These are phyloP conservation scores for Melanocharis versteri DNA, from an alignment of 2,113 vertebrate species.

Conservation along the genomic window DNA sequence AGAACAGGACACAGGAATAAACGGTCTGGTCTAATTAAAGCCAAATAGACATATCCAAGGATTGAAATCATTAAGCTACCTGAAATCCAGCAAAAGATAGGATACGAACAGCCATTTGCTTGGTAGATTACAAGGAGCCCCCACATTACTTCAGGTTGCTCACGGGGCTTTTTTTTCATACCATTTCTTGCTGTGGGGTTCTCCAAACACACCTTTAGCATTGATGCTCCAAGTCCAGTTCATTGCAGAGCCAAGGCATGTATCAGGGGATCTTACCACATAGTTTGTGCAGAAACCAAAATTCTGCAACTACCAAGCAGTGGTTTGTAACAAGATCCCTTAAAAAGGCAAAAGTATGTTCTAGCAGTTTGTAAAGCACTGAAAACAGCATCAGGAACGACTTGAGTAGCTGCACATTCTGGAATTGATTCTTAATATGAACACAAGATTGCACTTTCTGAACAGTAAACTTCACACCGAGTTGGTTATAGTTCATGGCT, in stretches of 20 bases:
- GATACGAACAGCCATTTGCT: background rate
- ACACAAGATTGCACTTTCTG: background rate
- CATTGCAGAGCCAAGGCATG: rapidly evolving
- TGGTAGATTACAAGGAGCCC: background rate
- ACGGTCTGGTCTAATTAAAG: background rate
- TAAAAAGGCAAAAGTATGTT: slow-evolving; percentile 24
- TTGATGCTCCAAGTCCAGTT: background rate
- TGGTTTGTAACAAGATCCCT: background rate
- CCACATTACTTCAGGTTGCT: background rate
- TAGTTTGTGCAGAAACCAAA: background rate
- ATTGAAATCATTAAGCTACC: background rate
- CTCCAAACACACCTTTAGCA: background rate
- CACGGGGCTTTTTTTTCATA: background rate
- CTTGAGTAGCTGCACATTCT: background rate
- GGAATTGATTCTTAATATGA: background rate
- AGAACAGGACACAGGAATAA: background rate
- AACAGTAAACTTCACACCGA: background rate
- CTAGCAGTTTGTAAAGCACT: background rate
- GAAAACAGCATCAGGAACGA: background rate
- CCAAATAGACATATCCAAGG: background rate
- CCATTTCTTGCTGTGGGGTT: background rate
- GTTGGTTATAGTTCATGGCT: background rate
- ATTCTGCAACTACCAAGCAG: background rate
- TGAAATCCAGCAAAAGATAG: background rate
- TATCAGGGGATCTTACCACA: background rate